phyloP scores from a whole-genome alignment of 1,140 invertebrate species.

The Eumaeus atala region DNA sequence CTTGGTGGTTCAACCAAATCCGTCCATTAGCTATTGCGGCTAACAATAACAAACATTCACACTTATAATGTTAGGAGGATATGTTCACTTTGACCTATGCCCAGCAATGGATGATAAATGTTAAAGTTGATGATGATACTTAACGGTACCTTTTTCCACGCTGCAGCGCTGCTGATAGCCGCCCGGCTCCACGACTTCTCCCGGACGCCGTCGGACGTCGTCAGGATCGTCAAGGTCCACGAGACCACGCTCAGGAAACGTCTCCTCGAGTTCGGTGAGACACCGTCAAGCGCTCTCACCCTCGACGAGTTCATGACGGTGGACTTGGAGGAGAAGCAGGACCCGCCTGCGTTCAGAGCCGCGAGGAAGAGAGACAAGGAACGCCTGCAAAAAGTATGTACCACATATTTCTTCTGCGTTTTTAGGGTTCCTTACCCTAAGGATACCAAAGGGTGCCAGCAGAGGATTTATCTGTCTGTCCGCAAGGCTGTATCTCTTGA shows the following conservation, averaged over 20 bases:
- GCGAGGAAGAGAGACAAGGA: slow-evolving; percentile 91
- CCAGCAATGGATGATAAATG: too few species aligned
- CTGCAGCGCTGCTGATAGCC: slow-evolving; percentile 92
- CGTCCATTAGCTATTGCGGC: too few species aligned
- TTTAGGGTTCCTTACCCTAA: too few species aligned
- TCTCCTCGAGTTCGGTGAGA: slow-evolving; percentile 96
- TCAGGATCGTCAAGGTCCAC: slow-evolving; percentile 97
- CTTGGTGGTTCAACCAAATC: too few species aligned
- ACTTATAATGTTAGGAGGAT: too few species aligned
- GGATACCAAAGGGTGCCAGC: too few species aligned
- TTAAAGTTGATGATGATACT: too few species aligned
- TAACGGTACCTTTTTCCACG: not conserved
- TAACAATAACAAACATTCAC: too few species aligned
- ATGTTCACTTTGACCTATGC: too few species aligned
- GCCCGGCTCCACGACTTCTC: slow-evolving; percentile 94
- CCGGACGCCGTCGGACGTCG: slow-evolving; percentile 90
- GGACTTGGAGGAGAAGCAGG: slow-evolving; percentile 96
- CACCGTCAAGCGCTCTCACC: slow-evolving; percentile 91
- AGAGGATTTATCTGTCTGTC: too few species aligned
- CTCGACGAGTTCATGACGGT: slow-evolving; percentile 98
- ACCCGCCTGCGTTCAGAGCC: slow-evolving; percentile 95
- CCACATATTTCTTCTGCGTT: not conserved
- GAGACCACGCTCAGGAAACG: slow-evolving; percentile 94
- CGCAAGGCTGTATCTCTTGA: too few species aligned
- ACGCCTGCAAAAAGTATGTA: slow-evolving; percentile 80